Base-by-base conservation (phyloP, 1,140 invertebrate genomes). In the Cotesia glomerata region DNA sequence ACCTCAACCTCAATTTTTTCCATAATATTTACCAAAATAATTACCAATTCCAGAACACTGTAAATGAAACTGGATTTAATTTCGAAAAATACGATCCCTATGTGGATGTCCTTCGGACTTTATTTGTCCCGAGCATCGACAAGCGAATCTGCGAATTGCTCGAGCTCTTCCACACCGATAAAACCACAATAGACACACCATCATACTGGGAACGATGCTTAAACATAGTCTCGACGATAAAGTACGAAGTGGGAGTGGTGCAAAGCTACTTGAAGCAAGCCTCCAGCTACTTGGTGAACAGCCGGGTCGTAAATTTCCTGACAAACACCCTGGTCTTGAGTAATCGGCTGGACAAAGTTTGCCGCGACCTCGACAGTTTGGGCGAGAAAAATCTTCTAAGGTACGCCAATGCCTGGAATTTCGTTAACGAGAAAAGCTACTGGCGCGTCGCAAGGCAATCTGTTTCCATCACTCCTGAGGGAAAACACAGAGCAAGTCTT, bases 51-150 rank as follows among this genome's bases (percentile, higher is more conserved):
- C 35, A 67, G 11, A 49, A 26, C 8, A 39, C 11, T 11, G 36
- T n/a, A 2, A 67, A 26, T 32, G 39, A 18, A 26, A 26, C 26
- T 0, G 7, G 7, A 3, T 39, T 70, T 18, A 62, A 77, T 34
- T 39, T 73, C 13, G 62, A 74, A 0, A 73, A 74, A 58, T 82
- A 79, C 14, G 73, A 62, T 1, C 62, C 45, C 1, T 84, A 75
- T n/a, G 13, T 82, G 0, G 80, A 85, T 3, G 72, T 71, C n/a
- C 62, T 85, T 45, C 78, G 73, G 26, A 69, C 74, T 3, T 14
- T 84, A 5, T 80, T 85, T 49, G 77, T 80, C 0, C 77, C 79
- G 0, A 77, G 74, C 39, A 73, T 85, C 39, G 81, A 85, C 62
- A 71, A 69, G 0, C 73, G 71, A 51, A 62, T 85, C 1, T 73